A percentile compares a stretch with the other conserved stretches of the same genome.
Evolutionary conservation across 2,797 vertebrate genomes (phyloP).

Genomic region (Ficedula albicollis): DNA sequence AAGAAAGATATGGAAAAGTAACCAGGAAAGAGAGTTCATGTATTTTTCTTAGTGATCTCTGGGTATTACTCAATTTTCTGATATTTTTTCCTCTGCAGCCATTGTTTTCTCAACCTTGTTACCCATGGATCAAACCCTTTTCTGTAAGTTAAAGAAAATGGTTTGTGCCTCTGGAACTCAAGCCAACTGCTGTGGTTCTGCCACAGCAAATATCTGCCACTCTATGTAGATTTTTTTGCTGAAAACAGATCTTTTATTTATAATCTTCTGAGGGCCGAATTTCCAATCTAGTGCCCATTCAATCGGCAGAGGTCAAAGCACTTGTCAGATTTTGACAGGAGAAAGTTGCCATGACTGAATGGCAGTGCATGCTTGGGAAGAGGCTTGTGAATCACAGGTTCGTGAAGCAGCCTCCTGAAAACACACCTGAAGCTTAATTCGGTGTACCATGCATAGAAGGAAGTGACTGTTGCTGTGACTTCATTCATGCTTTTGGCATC

Average conservation of each 20-base stretch:
- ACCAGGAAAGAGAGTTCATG: neutral
- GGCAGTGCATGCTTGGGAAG: neutral
- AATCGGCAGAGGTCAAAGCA: neutral
- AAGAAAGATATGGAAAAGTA: neutral
- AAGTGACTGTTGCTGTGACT: neutral
- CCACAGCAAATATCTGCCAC: neutral
- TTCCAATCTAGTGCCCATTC: neutral
- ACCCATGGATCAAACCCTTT: neutral
- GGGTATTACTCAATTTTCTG: neutral
- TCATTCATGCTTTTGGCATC: slow-evolving; percentile 36
- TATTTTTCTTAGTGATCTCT: neutral
- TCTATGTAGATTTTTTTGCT: neutral
- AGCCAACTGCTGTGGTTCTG: neutral
- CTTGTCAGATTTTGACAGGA: neutral
- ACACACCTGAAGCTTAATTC: neutral
- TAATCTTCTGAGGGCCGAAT: neutral
- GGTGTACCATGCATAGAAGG: neutral
- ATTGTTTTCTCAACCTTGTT: neutral
- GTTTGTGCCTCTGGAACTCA: neutral
- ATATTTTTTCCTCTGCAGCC: neutral
- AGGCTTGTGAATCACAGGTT: neutral
- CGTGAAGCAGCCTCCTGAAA: neutral
- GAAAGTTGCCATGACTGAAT: neutral
- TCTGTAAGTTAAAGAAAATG: neutral
- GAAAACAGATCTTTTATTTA: neutral